These are phyloP conservation scores for Meliscaeva auricollis DNA, from an alignment of 2,888 invertebrate genomes.

Conservation along the genomic window DNA sequence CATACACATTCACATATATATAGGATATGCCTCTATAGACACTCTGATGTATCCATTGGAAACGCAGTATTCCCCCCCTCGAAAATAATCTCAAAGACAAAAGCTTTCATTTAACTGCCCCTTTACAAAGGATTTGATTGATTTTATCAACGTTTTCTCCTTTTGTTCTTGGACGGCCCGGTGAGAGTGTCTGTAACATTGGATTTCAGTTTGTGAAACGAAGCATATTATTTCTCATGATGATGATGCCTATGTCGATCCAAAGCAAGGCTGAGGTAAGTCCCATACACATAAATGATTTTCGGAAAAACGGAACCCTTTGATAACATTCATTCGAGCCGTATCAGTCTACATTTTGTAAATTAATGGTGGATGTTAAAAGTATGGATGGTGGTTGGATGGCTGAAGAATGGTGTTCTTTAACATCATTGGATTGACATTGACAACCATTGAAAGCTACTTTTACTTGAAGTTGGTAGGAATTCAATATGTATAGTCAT, in stretches of 20 bases:
- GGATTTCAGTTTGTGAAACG: slow-evolving; percentile 15
- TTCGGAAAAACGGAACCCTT: slow-evolving; percentile 7
- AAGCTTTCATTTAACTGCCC: slow-evolving; percentile 41
- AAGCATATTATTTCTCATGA: slow-evolving; percentile 7
- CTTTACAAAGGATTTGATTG: slow-evolving; percentile 49
- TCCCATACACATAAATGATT: not conserved
- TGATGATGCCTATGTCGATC: not conserved
- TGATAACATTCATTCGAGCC: slow-evolving; percentile 17
- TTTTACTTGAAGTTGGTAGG: too few species aligned
- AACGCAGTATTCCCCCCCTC: not conserved
- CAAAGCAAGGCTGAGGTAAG: not conserved
- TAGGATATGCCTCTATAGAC: not conserved
- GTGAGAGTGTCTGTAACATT: not conserved
- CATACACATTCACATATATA: not conserved
- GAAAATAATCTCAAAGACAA: slow-evolving; percentile 37
- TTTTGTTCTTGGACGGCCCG: slow-evolving; percentile 25
- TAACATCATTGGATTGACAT: not conserved
- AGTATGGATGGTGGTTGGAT: not conserved
- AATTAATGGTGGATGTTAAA: not conserved
- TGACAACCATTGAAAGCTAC: not conserved
- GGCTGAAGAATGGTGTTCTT: not conserved
- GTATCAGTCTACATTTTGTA: not conserved
- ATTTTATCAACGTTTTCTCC: slow-evolving; percentile 47
- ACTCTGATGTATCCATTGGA: slow-evolving; percentile 11
- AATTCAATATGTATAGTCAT: too few species aligned